phyloP scores from a whole-genome alignment of 2,113 vertebrate species.

The Triplophysa dalaica region DNA sequence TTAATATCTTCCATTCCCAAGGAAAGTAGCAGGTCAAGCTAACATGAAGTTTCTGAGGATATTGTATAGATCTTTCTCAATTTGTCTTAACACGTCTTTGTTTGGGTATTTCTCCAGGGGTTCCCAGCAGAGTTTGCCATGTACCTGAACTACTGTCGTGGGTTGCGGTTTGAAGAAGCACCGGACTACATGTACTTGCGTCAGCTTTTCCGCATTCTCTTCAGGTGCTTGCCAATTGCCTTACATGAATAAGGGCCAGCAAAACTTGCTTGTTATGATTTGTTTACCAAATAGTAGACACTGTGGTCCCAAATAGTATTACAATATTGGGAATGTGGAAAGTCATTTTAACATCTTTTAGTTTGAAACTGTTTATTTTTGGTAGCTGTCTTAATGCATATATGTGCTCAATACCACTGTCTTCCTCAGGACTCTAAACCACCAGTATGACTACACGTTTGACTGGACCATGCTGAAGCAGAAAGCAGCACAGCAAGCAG shows the following conservation, averaged over 20 bases:
- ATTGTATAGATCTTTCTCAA: not conserved
- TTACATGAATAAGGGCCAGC: not conserved
- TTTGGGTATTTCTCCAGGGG: constrained; percentile 73
- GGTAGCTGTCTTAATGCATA: not conserved
- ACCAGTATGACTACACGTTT: constrained; percentile 99
- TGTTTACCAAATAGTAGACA: not conserved
- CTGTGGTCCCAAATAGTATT: not conserved
- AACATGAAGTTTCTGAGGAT: not conserved
- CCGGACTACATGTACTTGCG: constrained; percentile 99
- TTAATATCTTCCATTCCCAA: not conserved
- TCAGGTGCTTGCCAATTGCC: constrained; percentile 79
- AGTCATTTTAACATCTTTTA: not conserved
- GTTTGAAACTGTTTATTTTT: not conserved
- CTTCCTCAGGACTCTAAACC: constrained; percentile 90
- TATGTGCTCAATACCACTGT: constrained; percentile 33
- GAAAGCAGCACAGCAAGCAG: constrained; percentile 99
- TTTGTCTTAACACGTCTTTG: constrained; percentile 8
- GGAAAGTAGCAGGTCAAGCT: not conserved
- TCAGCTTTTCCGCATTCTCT: constrained; percentile 99
- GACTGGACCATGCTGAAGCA: constrained; percentile 99
- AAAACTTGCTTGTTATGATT: not conserved
- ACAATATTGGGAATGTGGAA: not conserved
- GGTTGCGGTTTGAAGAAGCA: constrained; percentile 97
- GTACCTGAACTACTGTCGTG: constrained; percentile 99
- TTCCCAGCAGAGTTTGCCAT: constrained; percentile 99